phyloP scores from a whole-genome alignment of 2,797 vertebrate species.

The Oreortyx pictus region DNA sequence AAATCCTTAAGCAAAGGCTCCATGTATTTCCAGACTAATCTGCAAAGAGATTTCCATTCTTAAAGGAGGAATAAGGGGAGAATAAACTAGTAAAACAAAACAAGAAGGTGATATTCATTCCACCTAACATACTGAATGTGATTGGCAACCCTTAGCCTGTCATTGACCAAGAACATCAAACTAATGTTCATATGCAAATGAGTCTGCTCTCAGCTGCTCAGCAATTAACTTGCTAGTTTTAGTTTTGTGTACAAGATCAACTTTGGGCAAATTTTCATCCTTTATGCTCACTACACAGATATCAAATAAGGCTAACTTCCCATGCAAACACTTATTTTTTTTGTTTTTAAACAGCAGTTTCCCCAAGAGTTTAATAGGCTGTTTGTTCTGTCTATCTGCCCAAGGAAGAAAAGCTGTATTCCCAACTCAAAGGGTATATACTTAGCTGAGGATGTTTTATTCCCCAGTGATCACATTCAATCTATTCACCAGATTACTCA shows the following conservation, averaged over 20 bases:
- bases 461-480: background rate
- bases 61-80: background rate
- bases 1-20: background rate
- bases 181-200: accelerated
- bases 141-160: background rate
- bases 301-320: background rate
- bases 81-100: background rate
- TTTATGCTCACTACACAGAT: background rate
- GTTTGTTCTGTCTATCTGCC: background rate
- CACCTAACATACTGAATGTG: background rate
- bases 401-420: background rate
- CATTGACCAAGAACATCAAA: background rate
- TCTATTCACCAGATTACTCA: background rate
- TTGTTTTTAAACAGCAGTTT: background rate
- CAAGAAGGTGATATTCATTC: background rate
- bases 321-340: background rate
- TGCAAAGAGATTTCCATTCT: background rate
- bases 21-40: background rate
- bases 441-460: background rate
- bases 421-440: background rate
- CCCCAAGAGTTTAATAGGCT: background rate
- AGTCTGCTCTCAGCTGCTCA: background rate
- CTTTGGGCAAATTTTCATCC: background rate
- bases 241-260: background rate
- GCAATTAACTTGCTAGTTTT: background rate